Evolutionary conservation across 2,888 invertebrate genomes (phyloP), one percentile per base, ranked within the genome.

Genomic region (Rhagophthalmus giganteus): DNA sequence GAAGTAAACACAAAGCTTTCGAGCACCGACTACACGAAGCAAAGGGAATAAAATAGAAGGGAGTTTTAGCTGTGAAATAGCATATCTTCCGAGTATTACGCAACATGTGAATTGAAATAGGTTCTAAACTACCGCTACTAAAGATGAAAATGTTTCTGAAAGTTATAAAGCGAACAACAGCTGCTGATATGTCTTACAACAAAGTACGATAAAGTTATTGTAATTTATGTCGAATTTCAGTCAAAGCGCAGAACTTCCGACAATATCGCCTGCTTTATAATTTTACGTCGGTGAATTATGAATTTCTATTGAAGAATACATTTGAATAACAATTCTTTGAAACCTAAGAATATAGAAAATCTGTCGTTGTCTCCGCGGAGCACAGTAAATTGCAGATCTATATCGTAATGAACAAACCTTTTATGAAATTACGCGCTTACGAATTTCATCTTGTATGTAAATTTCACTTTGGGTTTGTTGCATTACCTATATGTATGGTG

Each of bases 381-480:
- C 44, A 46, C 47, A 62, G 56, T 61, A 55, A 59, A 59, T 61
- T 59, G 49, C 49, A 59, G 56, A 49, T 60, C 58, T 54, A 52
- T 57, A 50, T 58, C 47, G 56, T 59, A 59, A 59, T 62, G 66
- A 68, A 68, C 65, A 61, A 59, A 39, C 58, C 62, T 58, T 62
- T 66, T 64, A 67, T 67, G 64, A 66, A 70, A 67, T 70, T 67
- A 68, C 63, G 62, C 63, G 63, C 65, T 61, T 60, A 62, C 59
- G 55, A 49, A 52, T 53, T 53, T 55, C 67, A 63, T 62, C 64
- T 67, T 63, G 70, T 66, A 70, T 70, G 67, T 67, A 69, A 68
- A 70, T 70, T 58, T 44, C 53, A 54, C 52, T 58, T 58, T 64
- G 62, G 65, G 64, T 64, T 55, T 52, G 47, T 48, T 51, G 65